phyloP scores from a whole-genome alignment of 1,140 invertebrate species.

The Wiebesia pumilae region DNA sequence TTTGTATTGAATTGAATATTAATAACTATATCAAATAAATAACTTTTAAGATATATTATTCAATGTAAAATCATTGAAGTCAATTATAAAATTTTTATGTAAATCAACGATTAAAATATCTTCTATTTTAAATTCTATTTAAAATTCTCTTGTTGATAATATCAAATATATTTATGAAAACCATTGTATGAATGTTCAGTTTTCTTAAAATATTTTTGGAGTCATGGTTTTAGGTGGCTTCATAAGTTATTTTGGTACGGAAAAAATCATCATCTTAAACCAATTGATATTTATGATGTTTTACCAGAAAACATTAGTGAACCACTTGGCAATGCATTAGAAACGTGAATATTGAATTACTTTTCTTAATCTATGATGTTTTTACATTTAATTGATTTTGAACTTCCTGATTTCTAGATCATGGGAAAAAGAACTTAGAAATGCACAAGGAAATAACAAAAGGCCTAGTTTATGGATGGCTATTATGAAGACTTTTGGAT shows the following conservation, averaged over 20 bases:
- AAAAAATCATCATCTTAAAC: conserved; percentile 45
- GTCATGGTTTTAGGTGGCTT: conserved; percentile 54
- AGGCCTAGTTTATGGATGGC: conserved; percentile 60
- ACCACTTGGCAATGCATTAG: conserved; percentile 76
- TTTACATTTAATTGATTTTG: not conserved
- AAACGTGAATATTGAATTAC: conserved; percentile 72
- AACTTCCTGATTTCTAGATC: not conserved
- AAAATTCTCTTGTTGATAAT: not conserved
- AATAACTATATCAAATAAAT: no score
- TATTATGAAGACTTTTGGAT: conserved; percentile 61
- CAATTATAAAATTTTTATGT: no score
- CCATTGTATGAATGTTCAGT: no score
- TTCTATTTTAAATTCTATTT: no score
- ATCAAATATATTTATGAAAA: no score
- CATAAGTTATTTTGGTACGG: conserved; percentile 52
- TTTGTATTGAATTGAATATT: no score
- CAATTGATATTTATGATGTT: conserved; percentile 66
- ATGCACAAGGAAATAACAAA: conserved; percentile 61
- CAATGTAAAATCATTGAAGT: no score
- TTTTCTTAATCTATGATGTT: not conserved
- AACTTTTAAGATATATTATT: no score
- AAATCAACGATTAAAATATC: no score
- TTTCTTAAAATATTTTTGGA: no score
- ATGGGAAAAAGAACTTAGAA: conserved; percentile 66
- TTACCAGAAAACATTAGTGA: conserved; percentile 76